Conservation (phyloP, 1,140 invertebrate species). For the Anoplophora glabripennis region DNA sequence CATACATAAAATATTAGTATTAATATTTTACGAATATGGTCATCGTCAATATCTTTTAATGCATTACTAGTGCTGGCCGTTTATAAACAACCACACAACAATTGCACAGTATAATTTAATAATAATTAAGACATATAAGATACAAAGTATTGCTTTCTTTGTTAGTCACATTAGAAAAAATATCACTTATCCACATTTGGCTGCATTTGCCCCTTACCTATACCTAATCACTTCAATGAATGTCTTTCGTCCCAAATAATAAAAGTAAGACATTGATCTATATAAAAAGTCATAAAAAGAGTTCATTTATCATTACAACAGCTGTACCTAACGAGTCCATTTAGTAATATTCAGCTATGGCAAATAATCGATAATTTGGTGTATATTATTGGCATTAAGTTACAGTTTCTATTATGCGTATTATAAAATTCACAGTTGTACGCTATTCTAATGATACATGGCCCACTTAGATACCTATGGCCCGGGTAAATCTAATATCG, state of each 20-base stretch:
- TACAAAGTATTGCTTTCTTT: slow-evolving; percentile 67
- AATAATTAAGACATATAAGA: slow-evolving; percentile 58
- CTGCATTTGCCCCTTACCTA: slow-evolving; percentile 23
- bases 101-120: slow-evolving; percentile 45
- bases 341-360: slow-evolving; percentile 20
- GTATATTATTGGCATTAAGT: slow-evolving; percentile 12
- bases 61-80: slow-evolving; percentile 35
- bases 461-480: slow-evolving; percentile 24
- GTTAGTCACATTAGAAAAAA: slow-evolving; percentile 64
- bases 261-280: slow-evolving; percentile 14
- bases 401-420: slow-evolving; percentile 7
- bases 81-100: slow-evolving; percentile 38
- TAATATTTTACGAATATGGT: slow-evolving; percentile 38
- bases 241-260: slow-evolving; percentile 22
- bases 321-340: slow-evolving; percentile 36
- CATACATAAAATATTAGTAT: slow-evolving; percentile 44
- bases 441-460: slow-evolving; percentile 50
- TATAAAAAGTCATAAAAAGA: slow-evolving; percentile 26
- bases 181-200: slow-evolving; percentile 57
- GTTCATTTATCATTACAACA: slow-evolving; percentile 49
- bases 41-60: slow-evolving; percentile 31
- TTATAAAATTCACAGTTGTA: slow-evolving; percentile 13
- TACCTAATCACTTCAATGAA: slow-evolving; percentile 12
- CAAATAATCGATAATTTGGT: slow-evolving; percentile 21
- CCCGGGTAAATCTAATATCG: slow-evolving; percentile 27